phyloP scores from a whole-genome alignment of 53 echinoderm and acorn worm species.

The Echinometra lucunter region DNA sequence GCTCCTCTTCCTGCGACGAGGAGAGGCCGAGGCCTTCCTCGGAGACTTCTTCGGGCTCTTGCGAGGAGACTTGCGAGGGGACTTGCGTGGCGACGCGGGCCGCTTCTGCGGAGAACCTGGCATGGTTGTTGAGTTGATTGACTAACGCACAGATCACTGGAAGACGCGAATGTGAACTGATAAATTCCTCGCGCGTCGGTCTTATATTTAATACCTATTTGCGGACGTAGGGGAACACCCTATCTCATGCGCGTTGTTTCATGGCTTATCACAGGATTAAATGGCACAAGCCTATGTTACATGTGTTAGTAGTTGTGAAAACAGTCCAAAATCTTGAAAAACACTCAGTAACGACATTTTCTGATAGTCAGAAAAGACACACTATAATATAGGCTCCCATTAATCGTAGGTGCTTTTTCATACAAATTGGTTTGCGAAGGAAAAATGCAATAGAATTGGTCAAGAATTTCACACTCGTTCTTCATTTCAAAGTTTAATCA shows the following conservation, averaged over 20 bases:
- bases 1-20: not conserved
- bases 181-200: conserved; percentile 3
- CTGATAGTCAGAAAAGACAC: not conserved
- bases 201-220: conserved; percentile 43
- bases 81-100: conserved; percentile 51
- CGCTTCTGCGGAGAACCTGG: conserved; percentile 60
- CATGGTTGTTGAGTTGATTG: conserved; percentile 8
- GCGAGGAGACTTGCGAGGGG: conserved; percentile 36
- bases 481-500: not conserved
- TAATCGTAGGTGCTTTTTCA: not conserved
- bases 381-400: not conserved
- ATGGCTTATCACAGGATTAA: not conserved
- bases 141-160: not conserved
- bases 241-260: not conserved
- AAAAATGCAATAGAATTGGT: not conserved
- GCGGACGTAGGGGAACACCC: conserved; percentile 53
- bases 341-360: not conserved
- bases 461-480: not conserved
- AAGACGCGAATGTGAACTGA: conserved; percentile 12
- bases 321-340: not conserved
- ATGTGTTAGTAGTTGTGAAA: conserved; percentile 41
- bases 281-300: conserved; percentile 1
- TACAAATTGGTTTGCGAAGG: not conserved
- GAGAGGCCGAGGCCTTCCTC: not conserved
- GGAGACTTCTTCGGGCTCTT: conserved; percentile 50